Base-by-base conservation (phyloP, 2,888 invertebrate species). In the Heliconius ismenius region DNA sequence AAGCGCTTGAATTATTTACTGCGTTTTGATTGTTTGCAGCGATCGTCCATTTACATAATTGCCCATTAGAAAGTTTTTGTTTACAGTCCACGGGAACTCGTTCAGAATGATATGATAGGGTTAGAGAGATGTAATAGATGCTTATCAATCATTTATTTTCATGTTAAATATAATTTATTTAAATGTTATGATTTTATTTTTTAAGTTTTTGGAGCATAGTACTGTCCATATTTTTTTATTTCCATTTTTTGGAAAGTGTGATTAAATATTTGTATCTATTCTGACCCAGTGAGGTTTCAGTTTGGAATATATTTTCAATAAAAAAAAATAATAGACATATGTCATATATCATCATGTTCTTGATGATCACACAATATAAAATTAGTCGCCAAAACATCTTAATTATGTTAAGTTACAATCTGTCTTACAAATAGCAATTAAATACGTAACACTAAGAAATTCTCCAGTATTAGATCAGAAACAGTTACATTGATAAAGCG, bases 61-160 rank as follows among this genome's bases (percentile, higher is more conserved):
- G 90, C 83, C 90, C 89, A 91, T 91, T 91, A 90, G 88, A 88
- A 88, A 90, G 89, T 91, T 92, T 91, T 92, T 92, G 90, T 91
- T 91, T 90, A 87, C 88, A 84, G 83, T 84, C 85, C 83, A 86
- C 85, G 87, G 85, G 83, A 84, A 86, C 85, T 85, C 75, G n/a
- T 86, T 76, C 62, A 75, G 43, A 60, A 67, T 73, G 68, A 72
- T 73, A 24, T 70, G 70, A 70, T 70, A 58, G 70, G 70, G 70
- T 70, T 70, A 67, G 7, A 36, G n/a, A 58, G 0, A 32, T 24
- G 32, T n/a, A 58, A 3, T 70, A n/a, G 18, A 70, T 70, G n/a
- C 58, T 58, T 36, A 70, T 70, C 43, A 43, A 18, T 39, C 39
- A 39, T 49, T 49, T 49, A 49, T 21, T 49, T 49, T 49, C 18